phyloP scores from a whole-genome alignment of 2,888 invertebrate species.

The Lissocephala sabroskyi region DNA sequence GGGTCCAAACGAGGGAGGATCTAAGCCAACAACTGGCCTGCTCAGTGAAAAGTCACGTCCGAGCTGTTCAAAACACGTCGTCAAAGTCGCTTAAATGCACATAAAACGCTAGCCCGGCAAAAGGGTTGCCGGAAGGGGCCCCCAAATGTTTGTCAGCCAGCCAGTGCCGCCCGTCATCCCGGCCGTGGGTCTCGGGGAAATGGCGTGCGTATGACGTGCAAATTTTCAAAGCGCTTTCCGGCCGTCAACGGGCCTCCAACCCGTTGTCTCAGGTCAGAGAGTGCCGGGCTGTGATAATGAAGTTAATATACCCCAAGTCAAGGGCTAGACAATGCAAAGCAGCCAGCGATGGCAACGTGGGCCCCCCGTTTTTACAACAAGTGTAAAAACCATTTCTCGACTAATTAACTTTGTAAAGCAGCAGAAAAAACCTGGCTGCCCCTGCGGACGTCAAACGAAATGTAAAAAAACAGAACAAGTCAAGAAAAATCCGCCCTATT shows the following conservation, averaged over 20 bases:
- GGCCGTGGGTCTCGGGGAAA: constrained; percentile 6
- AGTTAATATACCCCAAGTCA: constrained; percentile 41
- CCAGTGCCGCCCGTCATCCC: no score
- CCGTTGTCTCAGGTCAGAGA: constrained; percentile 10
- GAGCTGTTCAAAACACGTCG: constrained; percentile 56
- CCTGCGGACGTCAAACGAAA: no score
- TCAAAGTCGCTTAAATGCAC: constrained; percentile 34
- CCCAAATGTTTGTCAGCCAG: constrained; percentile 36
- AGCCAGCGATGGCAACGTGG: no score
- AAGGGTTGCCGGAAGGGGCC: neutral
- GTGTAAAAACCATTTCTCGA: constrained; percentile 37
- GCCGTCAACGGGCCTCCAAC: neutral
- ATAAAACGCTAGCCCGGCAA: constrained; percentile 23
- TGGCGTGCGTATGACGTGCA: constrained; percentile 55
- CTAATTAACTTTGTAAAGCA: constrained; percentile 56
- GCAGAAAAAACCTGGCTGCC: no score
- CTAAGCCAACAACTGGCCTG: constrained; percentile 33
- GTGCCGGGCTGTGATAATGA: constrained; percentile 45
- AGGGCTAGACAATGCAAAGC: no score
- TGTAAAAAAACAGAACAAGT: no score
- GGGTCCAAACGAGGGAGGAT: no score
- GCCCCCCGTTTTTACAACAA: constrained; percentile 16
- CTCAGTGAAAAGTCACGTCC: constrained; percentile 54
- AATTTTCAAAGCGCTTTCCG: constrained; percentile 44
- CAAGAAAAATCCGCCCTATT: no score